Conservation (phyloP, 1,140 invertebrate genomes). For the Hycleus cichorii region DNA sequence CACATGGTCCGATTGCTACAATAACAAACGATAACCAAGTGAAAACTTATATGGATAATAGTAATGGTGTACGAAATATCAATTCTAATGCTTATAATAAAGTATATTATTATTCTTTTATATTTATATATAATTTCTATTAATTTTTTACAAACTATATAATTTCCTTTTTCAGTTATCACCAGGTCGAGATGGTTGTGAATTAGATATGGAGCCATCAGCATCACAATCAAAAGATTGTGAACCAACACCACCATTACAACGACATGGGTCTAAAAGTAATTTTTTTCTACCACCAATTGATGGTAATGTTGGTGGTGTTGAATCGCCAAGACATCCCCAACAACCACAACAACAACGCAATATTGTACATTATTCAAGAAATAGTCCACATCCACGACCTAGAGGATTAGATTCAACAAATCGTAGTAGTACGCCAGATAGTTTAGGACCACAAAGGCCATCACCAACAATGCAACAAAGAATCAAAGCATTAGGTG, state of each 20-base stretch:
- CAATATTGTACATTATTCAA: slow-evolving; percentile 59
- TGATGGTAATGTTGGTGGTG: slow-evolving; percentile 32
- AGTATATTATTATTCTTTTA: slow-evolving; percentile 47
- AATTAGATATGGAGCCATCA: slow-evolving; percentile 74
- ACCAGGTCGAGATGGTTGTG: slow-evolving; percentile 66
- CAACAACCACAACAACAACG: slow-evolving; percentile 47
- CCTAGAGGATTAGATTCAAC: slow-evolving; percentile 54
- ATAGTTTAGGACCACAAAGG: slow-evolving; percentile 47
- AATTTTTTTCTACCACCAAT: slow-evolving; percentile 82
- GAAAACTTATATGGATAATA: slow-evolving; percentile 94
- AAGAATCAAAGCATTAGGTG: slow-evolving; percentile 79
- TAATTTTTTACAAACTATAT: slow-evolving; percentile 7
- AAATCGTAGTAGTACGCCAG: slow-evolving; percentile 62
- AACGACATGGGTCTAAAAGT: slow-evolving; percentile 82
- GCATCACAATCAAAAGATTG: slow-evolving; percentile 88
- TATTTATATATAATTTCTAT: neutral
- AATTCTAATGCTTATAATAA: slow-evolving; percentile 89
- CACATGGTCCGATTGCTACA: slow-evolving; percentile 41
- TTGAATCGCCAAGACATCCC: slow-evolving; percentile 54
- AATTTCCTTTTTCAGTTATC: slow-evolving; percentile 53
- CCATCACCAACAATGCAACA: slow-evolving; percentile 83
- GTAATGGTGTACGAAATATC: slow-evolving; percentile 73
- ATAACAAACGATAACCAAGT: slow-evolving; percentile 59
- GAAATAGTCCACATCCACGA: slow-evolving; percentile 69
- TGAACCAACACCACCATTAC: slow-evolving; percentile 83